A percentile compares a stretch with the other conserved stretches of the same genome.
Conservation (phyloP, 2,888 invertebrate species). For the Arctia plantaginis region DNA sequence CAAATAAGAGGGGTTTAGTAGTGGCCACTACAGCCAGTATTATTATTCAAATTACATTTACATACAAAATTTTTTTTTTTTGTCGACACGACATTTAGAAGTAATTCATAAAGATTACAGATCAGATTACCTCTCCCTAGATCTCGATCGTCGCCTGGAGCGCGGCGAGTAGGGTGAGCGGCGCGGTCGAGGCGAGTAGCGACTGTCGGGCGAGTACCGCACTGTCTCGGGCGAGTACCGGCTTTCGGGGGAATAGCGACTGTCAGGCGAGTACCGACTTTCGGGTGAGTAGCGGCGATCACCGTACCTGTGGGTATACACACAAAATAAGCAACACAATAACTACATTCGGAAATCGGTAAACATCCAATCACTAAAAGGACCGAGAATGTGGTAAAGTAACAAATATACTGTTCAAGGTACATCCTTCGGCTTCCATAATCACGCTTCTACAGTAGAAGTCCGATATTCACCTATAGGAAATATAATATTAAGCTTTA, state of each 20-base stretch:
- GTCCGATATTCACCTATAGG: no score
- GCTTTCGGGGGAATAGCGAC: constrained; percentile 86
- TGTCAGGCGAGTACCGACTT: constrained; percentile 72
- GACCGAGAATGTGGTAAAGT: background rate
- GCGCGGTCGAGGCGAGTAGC: constrained; percentile 70
- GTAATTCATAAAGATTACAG: background rate
- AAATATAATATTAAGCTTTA: no score
- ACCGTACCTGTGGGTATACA: constrained; percentile 56
- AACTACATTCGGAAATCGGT: background rate
- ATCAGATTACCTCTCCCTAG: constrained; percentile 66
- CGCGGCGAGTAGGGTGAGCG: constrained; percentile 67
- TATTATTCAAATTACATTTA: no score
- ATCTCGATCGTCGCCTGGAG: constrained; percentile 69
- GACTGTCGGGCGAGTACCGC: constrained; percentile 79
- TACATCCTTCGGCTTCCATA: no score
- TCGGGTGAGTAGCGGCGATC: constrained; percentile 85
- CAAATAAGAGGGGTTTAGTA: no score
- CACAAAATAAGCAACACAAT: background rate
- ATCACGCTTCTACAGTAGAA: no score
- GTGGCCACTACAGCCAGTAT: no score
- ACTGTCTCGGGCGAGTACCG: constrained; percentile 79
- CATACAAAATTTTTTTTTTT: no score
- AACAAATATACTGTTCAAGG: no score
- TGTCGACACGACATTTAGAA: background rate
- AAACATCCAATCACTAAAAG: background rate